These are phyloP conservation scores for Chelmon rostratus DNA, from an alignment of 2,797 vertebrate genomes.

Conservation along the genomic window DNA sequence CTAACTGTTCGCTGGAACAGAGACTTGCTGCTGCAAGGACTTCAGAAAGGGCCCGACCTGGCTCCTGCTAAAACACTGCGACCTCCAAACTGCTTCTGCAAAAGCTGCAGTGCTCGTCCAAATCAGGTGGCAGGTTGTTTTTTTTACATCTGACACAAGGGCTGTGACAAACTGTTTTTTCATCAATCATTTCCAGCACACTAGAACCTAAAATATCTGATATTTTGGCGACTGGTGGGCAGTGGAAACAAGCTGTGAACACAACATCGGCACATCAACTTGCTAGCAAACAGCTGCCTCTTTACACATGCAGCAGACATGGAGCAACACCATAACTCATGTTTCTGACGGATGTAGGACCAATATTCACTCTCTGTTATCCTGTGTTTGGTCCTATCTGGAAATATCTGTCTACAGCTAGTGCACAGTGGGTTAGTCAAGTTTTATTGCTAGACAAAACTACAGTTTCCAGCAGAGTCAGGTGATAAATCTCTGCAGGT, in stretches of 20 bases:
- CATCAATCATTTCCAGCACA: neutral
- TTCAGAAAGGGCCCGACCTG: slow-evolving; percentile 11
- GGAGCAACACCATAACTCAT: no score
- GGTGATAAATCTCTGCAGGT: neutral
- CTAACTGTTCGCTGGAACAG: slow-evolving; percentile 31
- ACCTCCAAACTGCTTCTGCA: slow-evolving; percentile 10
- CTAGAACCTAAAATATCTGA: neutral
- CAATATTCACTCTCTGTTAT: no score
- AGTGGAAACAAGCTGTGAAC: no score
- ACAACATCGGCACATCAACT: no score
- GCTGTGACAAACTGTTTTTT: neutral
- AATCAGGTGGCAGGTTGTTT: neutral
- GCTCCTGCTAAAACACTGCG: slow-evolving; percentile 13
- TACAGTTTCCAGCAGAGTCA: no score
- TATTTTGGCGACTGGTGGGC: neutral
- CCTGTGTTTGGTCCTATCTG: no score
- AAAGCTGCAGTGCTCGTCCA: neutral
- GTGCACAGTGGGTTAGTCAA: no score
- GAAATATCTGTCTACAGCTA: no score
- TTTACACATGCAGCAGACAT: no score
- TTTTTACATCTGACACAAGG: neutral
- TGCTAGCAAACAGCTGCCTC: neutral
- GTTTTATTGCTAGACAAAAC: no score
- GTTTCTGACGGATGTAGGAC: no score
- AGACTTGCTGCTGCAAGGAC: slow-evolving; percentile 14